phyloP scores from a whole-genome alignment of 1,140 invertebrate species.

The Ostrea edulis region DNA sequence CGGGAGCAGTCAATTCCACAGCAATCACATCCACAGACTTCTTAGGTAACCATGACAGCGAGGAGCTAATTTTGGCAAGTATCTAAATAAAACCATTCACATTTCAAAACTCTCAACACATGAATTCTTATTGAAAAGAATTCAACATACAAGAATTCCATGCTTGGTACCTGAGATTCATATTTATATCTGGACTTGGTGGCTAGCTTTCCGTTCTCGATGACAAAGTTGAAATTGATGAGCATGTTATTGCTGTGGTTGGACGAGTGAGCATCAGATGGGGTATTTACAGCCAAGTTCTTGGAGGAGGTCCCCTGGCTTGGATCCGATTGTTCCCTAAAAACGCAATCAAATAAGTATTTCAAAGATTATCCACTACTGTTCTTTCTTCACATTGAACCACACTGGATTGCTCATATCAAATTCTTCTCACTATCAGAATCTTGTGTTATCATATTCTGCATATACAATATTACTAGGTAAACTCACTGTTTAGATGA shows the following conservation, averaged over 20 bases:
- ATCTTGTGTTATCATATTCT: too few species aligned
- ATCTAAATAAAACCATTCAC: not conserved
- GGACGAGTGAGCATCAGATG: conserved; percentile 41
- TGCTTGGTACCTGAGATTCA: conserved; percentile 63
- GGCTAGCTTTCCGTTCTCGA: conserved; percentile 57
- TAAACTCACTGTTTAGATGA: not conserved
- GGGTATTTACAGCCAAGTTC: conserved; percentile 46
- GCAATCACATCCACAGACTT: conserved; percentile 83
- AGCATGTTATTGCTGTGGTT: conserved; percentile 44
- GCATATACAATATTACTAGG: too few species aligned
- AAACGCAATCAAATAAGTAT: not conserved
- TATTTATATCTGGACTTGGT: conserved; percentile 58
- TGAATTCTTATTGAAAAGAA: not conserved
- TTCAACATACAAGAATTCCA: not conserved
- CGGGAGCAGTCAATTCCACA: conserved; percentile 81
- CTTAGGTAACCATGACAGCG: conserved; percentile 81
- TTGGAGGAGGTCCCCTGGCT: conserved; percentile 43
- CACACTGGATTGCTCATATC: too few species aligned
- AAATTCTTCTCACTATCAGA: too few species aligned
- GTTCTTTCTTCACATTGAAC: too few species aligned
- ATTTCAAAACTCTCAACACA: not conserved
- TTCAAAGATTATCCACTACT: too few species aligned
- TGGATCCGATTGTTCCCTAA: conserved; percentile 38
- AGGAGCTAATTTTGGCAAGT: conserved; percentile 80
- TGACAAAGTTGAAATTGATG: conserved; percentile 62